Percentiles rank a stretch among this genome's conserved stretches.
Conservation (phyloP, 2,113 vertebrate genomes). For the Alligator sinensis region DNA sequence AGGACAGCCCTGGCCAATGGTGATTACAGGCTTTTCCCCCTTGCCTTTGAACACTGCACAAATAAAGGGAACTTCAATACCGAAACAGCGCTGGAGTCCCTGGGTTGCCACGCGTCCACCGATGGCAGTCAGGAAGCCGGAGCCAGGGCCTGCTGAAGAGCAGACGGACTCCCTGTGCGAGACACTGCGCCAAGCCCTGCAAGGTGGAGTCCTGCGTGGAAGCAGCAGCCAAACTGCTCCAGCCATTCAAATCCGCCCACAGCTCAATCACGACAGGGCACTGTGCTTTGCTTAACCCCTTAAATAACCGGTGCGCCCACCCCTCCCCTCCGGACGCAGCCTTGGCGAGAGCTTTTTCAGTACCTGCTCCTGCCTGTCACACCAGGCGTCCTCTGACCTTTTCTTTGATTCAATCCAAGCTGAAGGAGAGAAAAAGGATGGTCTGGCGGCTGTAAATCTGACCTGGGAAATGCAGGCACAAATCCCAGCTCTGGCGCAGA, state of each 20-base stretch:
- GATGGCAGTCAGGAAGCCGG: not conserved
- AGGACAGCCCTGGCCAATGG: not conserved
- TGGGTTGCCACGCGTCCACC: accelerated
- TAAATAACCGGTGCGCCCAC: accelerated
- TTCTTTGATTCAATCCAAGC: not conserved
- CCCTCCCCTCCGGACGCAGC: not conserved
- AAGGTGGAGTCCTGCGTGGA: not conserved
- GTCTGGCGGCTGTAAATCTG: not conserved
- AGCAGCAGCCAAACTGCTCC: not conserved
- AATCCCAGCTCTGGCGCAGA: accelerated
- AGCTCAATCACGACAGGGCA: too few relatives aligned
- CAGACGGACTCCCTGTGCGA: not conserved
- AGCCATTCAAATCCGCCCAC: too few relatives aligned
- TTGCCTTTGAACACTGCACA: accelerated
- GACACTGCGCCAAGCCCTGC: not conserved
- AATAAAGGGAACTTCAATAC: accelerated
- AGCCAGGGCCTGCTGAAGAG: not conserved
- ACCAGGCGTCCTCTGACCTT: accelerated
- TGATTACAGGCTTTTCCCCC: accelerated
- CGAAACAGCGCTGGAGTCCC: not conserved
- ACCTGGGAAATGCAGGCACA: not conserved
- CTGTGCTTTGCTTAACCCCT: not conserved
- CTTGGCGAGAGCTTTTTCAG: not conserved
- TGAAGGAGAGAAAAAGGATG: not conserved
- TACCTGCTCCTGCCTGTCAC: slow-evolving; percentile 43